A percentile compares a stretch with the other conserved stretches of the same genome.
These are phyloP conservation scores for Ochlodes sylvanus DNA, from an alignment of 2,888 invertebrate species.

Conservation along the genomic window DNA sequence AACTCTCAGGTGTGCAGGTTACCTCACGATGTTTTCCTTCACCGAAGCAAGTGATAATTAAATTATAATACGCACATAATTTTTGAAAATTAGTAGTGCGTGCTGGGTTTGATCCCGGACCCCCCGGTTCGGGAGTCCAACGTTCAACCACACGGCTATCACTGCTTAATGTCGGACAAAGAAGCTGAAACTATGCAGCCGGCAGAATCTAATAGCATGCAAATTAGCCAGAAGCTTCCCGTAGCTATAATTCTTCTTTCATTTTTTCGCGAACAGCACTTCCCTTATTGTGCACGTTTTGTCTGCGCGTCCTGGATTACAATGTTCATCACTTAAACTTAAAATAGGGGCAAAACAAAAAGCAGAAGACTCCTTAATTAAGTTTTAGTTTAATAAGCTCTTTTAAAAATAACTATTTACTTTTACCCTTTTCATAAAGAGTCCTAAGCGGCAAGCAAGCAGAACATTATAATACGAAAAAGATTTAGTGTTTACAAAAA, in stretches of 20 bases:
- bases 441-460: no score
- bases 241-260: constrained; percentile 18
- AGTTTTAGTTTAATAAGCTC: not conserved
- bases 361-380: constrained; percentile 1
- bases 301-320: constrained; percentile 9
- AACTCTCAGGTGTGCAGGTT: no score
- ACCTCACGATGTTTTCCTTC: no score
- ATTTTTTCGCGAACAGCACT: constrained; percentile 25
- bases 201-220: constrained; percentile 27
- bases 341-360: constrained; percentile 1
- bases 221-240: constrained; percentile 29
- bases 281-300: constrained; percentile 15
- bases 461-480: no score
- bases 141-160: no score
- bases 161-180: not conserved
- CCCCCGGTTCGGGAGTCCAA: no score
- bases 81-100: no score
- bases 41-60: no score
- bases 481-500: no score
- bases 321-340: constrained; percentile 13
- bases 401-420: not conserved
- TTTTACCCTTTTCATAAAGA: no score
- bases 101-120: no score
- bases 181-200: constrained; percentile 15
- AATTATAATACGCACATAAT: no score